Base-by-base conservation (phyloP, 2,113 vertebrate genomes). In the Raphicerus campestris region DNA sequence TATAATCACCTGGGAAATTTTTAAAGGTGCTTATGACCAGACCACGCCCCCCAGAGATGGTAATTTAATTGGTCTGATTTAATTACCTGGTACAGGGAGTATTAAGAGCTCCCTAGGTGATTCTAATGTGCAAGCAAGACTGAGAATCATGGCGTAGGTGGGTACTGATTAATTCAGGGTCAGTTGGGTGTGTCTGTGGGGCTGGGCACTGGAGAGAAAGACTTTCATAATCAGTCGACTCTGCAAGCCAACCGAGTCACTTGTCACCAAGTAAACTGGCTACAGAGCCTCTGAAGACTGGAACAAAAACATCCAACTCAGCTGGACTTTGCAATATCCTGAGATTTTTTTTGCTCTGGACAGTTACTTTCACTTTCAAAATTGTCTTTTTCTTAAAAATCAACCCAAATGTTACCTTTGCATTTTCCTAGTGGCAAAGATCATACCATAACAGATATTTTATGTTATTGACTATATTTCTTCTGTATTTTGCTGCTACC, bases 31-130 rank as follows among this genome's bases (percentile, higher is more conserved):
- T 51, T 20, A 47, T 47, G 86, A 66, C 75, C 9, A 6, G 82
- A 53, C 85, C 93, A 95, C 85, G 28, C 87, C 97, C 85, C 19
- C 51, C 39, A 49, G 93, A 93, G 89, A 91, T n/a, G 89, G 45
- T 49, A 90, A 94, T 91, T 91, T 96, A 95, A 98, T 96, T 90
- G 55, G 53, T 28, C 81, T 94, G 55, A 97, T 95, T 96, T 96
- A 96, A 98, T 97, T 98, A 96, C 30, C n/a, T 78, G 55, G 42
- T 45, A 58, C 6, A 49, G 51, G 35, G 77, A 88, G 11, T 96
- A 82, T 90, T 92, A 90, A 96, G 87, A 90, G 24, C 91, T 96
- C 95, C 88, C 90, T 20, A n/a, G 87, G 96, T 82, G 91, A 96
- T 77, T 87, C 94, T 96, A 88, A 88, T 51, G 24, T 20, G 35